Evolutionary conservation across 2,113 vertebrate genomes (phyloP).

Genomic region (Pedetes capensis): DNA sequence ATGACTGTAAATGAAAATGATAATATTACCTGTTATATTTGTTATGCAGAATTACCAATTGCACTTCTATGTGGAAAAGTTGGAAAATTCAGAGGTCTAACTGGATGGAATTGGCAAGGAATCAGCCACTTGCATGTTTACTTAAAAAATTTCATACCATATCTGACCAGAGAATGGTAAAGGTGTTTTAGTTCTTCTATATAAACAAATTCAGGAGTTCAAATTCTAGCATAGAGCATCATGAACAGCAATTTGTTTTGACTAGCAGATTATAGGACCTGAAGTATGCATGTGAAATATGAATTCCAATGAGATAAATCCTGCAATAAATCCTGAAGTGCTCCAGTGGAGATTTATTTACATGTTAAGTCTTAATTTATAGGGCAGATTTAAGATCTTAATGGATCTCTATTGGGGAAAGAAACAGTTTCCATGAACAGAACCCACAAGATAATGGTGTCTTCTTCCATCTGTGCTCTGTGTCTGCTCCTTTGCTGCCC

Average conservation of each 20-base stretch:
- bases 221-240: slow-evolving; percentile 7
- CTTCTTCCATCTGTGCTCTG: slow-evolving; percentile 40
- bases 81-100: background rate
- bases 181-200: slow-evolving; percentile 20
- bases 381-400: slow-evolving; percentile 59
- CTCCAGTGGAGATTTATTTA: slow-evolving; percentile 18
- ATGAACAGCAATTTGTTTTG: slow-evolving; percentile 51
- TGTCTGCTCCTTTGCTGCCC: background rate
- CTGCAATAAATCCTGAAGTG: slow-evolving; percentile 61
- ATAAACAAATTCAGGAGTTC: slow-evolving; percentile 52
- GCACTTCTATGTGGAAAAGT: background rate
- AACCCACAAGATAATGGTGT: slow-evolving; percentile 36
- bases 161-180: slow-evolving; percentile 16
- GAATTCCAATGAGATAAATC: slow-evolving; percentile 45
- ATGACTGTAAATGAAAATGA: background rate
- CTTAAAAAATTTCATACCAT: background rate
- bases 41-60: background rate
- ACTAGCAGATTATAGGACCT: slow-evolving; percentile 61
- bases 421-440: slow-evolving; percentile 47
- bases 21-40: background rate
- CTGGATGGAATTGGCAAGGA: background rate
- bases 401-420: background rate
- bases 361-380: slow-evolving; percentile 63
- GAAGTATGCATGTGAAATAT: background rate
- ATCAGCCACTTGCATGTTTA: too few species aligned